Evolutionary conservation across 2,888 invertebrate genomes (phyloP).

Genomic region (Melipona bicolor): DNA sequence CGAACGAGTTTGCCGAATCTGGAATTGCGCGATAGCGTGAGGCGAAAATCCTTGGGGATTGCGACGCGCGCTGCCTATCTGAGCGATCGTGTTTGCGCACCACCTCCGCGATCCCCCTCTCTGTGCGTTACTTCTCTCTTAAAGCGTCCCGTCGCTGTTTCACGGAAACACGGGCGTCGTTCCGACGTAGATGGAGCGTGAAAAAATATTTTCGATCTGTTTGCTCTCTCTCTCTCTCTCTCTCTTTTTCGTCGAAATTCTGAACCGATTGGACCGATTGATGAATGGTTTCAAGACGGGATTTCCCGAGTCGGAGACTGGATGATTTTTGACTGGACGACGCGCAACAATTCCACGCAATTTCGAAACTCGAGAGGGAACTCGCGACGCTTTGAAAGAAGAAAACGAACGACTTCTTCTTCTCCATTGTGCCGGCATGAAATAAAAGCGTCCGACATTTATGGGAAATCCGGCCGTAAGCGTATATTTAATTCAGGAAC

Average conservation of each 20-base stretch:
- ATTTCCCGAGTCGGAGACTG: no score
- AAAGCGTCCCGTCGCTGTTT: conserved; percentile 25
- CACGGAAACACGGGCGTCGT: neutral
- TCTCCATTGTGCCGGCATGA: no score
- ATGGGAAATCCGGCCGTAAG: neutral
- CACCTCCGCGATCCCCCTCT: conserved; percentile 11
- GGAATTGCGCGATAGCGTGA: conserved; percentile 55
- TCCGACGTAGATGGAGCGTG: neutral
- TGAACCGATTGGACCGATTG: neutral
- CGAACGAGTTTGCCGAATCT: conserved; percentile 67
- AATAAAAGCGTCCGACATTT: no score
- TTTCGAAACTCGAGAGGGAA: no score
- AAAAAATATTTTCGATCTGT: neutral
- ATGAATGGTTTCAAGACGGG: no score
- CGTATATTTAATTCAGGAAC: conserved; percentile 26
- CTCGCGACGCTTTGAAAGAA: no score
- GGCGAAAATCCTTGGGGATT: conserved; percentile 61
- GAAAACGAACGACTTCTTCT: no score
- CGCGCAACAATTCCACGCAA: no score
- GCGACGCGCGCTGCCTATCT: conserved; percentile 32
- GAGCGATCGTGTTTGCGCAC: conserved; percentile 47
- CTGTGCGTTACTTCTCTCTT: conserved; percentile 19
- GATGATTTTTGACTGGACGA: no score
- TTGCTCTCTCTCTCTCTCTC: neutral
- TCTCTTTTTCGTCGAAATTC: no score